These are phyloP conservation scores for Drosophila mojavensis DNA, from an alignment of 1,140 invertebrate species.

Conservation along the genomic window DNA sequence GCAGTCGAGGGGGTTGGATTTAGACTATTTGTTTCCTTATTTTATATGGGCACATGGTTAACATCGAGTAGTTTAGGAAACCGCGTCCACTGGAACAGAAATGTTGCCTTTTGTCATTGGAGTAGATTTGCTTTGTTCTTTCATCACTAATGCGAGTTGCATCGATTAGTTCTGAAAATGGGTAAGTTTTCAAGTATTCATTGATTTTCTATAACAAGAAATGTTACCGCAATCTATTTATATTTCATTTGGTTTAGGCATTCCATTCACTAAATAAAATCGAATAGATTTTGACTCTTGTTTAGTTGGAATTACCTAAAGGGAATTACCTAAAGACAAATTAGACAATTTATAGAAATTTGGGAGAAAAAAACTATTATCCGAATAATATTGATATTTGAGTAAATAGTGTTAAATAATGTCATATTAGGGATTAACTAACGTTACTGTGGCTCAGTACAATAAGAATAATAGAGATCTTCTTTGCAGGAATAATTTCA, in stretches of 20 bases:
- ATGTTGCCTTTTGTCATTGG: constrained; percentile 31
- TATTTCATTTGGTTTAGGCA: neutral
- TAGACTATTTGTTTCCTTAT: constrained; percentile 5
- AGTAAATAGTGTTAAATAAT: too few relatives aligned
- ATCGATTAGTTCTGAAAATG: neutral
- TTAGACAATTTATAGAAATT: too few relatives aligned
- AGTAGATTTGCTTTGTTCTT: constrained; percentile 28
- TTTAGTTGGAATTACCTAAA: too few relatives aligned
- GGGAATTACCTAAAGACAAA: too few relatives aligned
- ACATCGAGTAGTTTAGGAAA: constrained; percentile 1
- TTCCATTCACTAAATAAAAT: neutral
- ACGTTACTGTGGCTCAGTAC: too few relatives aligned
- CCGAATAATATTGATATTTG: too few relatives aligned
- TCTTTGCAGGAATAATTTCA: too few relatives aligned
- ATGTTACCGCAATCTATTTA: neutral
- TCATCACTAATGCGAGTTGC: constrained; percentile 4
- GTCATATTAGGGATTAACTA: too few relatives aligned
- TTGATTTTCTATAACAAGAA: neutral
- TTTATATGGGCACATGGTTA: constrained; percentile 4
- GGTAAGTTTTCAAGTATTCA: constrained; percentile 10
- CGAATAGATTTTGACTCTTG: neutral
- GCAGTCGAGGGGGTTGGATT: constrained; percentile 31
- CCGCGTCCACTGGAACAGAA: constrained; percentile 12
- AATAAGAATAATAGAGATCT: too few relatives aligned
- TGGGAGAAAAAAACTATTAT: too few relatives aligned